A percentile compares a stretch with the other conserved stretches of the same genome.
phyloP scores from a whole-genome alignment of 2,797 vertebrate species.

The Cirrhinus molitorella region DNA sequence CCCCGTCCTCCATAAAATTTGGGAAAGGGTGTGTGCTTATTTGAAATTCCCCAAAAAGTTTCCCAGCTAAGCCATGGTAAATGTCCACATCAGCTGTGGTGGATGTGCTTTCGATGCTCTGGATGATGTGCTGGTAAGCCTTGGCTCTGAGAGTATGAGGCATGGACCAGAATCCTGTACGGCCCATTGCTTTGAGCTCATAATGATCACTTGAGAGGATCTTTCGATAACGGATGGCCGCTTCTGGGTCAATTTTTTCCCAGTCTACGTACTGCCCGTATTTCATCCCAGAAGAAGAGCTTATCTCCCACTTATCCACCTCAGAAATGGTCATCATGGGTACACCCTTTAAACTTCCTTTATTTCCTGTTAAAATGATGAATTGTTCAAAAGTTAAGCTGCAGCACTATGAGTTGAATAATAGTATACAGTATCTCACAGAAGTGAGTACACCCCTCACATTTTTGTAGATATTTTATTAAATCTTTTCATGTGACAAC shows the following conservation, averaged over 20 bases:
- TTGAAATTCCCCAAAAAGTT: slow-evolving; percentile 79
- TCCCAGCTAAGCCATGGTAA: slow-evolving; percentile 74
- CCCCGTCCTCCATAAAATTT: slow-evolving; percentile 83
- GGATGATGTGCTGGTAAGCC: slow-evolving; percentile 85
- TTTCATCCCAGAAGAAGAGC: slow-evolving; percentile 74
- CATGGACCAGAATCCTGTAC: slow-evolving; percentile 82
- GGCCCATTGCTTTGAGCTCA: slow-evolving; percentile 83
- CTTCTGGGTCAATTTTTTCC: slow-evolving; percentile 81
- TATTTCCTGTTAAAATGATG: slow-evolving; percentile 64
- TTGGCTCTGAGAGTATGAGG: slow-evolving; percentile 80
- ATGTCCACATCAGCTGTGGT: slow-evolving; percentile 75
- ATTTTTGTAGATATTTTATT: too few species aligned
- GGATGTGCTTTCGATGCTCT: slow-evolving; percentile 76
- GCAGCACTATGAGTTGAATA: too few species aligned
- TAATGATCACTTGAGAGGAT: slow-evolving; percentile 73
- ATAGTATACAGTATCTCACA: too few species aligned
- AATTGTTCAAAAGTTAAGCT: background rate
- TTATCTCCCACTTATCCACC: slow-evolving; percentile 81
- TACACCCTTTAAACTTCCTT: slow-evolving; percentile 66
- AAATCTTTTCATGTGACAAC: too few species aligned
- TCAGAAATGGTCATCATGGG: slow-evolving; percentile 82
- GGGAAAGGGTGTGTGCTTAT: slow-evolving; percentile 81
- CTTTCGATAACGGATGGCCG: slow-evolving; percentile 64
- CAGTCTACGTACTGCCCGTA: slow-evolving; percentile 87
- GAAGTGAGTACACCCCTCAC: too few species aligned